phyloP scores from a whole-genome alignment of 2,797 vertebrate genomes.

The Mastacembelus armatus region DNA sequence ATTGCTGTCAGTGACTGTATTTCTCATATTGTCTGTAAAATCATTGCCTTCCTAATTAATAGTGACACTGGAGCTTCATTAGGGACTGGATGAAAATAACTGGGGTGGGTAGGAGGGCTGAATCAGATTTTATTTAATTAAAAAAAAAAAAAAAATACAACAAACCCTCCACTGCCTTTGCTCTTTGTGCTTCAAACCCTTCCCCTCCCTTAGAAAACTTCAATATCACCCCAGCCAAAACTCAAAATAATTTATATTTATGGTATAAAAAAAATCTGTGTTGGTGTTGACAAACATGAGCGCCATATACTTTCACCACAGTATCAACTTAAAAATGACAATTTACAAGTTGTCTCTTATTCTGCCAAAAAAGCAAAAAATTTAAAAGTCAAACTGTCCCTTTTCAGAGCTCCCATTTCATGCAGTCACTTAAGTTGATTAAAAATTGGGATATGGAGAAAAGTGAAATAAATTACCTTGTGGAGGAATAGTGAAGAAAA shows the following conservation, averaged over 20 bases:
- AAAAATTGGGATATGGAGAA: slow-evolving; percentile 9
- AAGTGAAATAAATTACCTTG: slow-evolving; percentile 67
- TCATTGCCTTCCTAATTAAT: slow-evolving; percentile 15
- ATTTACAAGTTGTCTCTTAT: not conserved
- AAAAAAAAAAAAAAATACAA: not conserved
- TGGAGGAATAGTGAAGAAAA: slow-evolving; percentile 63
- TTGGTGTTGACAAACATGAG: not conserved
- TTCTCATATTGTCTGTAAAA: slow-evolving; percentile 4
- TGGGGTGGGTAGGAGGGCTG: not conserved
- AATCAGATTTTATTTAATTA: slow-evolving; percentile 3
- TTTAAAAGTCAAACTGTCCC: not conserved
- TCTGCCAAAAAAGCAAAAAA: not conserved
- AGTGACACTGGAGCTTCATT: not conserved
- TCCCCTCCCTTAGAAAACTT: not conserved
- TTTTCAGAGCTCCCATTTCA: not conserved
- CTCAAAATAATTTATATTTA: not conserved
- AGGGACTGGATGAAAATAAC: slow-evolving; percentile 2
- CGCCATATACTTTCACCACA: not conserved
- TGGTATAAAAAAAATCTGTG: slow-evolving; percentile 3
- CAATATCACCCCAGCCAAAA: not conserved
- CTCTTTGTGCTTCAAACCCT: not conserved
- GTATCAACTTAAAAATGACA: not conserved
- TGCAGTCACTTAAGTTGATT: not conserved
- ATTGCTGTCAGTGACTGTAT: slow-evolving; percentile 24
- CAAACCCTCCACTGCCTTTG: not conserved